Evolutionary conservation across 2,797 vertebrate genomes (phyloP), one percentile per base, ranked within the genome.

Genomic region (Uromys caudimaculatus): DNA sequence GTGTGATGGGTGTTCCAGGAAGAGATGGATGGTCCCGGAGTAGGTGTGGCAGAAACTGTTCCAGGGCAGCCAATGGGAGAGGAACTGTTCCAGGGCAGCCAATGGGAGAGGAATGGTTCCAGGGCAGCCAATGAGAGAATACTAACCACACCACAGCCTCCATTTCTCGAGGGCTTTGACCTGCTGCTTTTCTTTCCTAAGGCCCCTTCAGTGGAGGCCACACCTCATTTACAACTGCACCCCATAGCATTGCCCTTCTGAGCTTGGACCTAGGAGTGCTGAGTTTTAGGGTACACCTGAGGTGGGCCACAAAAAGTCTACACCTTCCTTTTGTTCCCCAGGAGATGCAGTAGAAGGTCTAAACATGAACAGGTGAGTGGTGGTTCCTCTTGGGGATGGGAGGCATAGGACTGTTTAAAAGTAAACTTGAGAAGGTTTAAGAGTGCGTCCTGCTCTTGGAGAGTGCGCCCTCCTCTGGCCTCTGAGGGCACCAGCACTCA

Each of bases 81-180:
- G 5, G n/a, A n/a, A n/a, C n/a, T n/a, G n/a, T n/a, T n/a, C n/a
- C n/a, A n/a, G n/a, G n/a, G n/a, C 0, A 3, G 47, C 14, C 23
- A 19, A 14, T 0, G 19, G 11, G 6, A n/a, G 29, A 2, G n/a
- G n/a, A n/a, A n/a, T n/a, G n/a, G 23, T 10, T 62, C 8, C 60
- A n/a, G 23, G 69, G 19, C 0, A 3, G 47, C 14, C 23, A 19
- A 14, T 0, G 19, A 11, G 6, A n/a, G 29, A 2, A 6, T 4
- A 1, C 13, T 56, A 32, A 6, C 4, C 14, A 79, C 10, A 77
- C 38, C 1, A 3, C n/a, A 44, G 32, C 75, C 41, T 41, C 13
- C 12, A 6, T 4, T n/a, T 56, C 35, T 86, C 0, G 14, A 19
- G 32, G 56, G 38, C 44, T 77, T 69, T 3, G 0, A 23, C 32